These are phyloP conservation scores for Triops longicaudatus DNA, from an alignment of 1,140 invertebrate genomes.

Conservation along the genomic window DNA sequence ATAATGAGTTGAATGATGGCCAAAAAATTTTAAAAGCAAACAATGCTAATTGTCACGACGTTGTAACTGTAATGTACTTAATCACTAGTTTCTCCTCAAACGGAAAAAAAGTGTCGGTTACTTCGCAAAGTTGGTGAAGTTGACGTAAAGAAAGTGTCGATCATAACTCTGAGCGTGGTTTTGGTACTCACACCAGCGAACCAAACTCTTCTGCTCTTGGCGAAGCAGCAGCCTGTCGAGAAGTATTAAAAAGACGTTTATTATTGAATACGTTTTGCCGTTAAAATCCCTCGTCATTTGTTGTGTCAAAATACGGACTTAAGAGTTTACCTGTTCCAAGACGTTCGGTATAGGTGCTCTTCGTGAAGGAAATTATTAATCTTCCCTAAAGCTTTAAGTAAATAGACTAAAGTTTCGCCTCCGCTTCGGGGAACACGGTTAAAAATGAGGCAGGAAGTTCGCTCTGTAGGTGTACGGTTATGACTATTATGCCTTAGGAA, in stretches of 20 bases:
- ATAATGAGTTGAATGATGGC: too few species aligned
- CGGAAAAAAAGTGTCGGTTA: constrained; percentile 17
- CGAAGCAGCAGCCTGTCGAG: constrained; percentile 33
- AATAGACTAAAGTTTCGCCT: constrained; percentile 21
- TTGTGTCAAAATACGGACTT: constrained; percentile 14
- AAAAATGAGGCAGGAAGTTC: constrained; percentile 18
- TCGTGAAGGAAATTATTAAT: constrained; percentile 29
- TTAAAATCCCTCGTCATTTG: constrained; percentile 16
- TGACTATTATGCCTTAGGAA: background rate
- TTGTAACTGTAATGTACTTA: too few species aligned
- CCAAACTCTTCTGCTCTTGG: constrained; percentile 36
- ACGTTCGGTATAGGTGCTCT: constrained; percentile 37
- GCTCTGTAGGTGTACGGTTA: background rate
- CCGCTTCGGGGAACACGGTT: constrained; percentile 27
- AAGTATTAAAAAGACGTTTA: background rate
- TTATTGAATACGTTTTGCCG: background rate
- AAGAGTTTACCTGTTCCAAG: constrained; percentile 36
- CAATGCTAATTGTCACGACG: too few species aligned
- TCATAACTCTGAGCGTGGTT: constrained; percentile 42
- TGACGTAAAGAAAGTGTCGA: constrained; percentile 53
- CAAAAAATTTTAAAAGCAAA: too few species aligned
- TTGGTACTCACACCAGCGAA: constrained; percentile 38
- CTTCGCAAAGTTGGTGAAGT: constrained; percentile 46
- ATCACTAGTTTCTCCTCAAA: background rate
- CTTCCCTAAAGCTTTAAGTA: constrained; percentile 21